Conservation (phyloP, 1,140 invertebrate genomes). For the Drosophila parabipectinata region DNA sequence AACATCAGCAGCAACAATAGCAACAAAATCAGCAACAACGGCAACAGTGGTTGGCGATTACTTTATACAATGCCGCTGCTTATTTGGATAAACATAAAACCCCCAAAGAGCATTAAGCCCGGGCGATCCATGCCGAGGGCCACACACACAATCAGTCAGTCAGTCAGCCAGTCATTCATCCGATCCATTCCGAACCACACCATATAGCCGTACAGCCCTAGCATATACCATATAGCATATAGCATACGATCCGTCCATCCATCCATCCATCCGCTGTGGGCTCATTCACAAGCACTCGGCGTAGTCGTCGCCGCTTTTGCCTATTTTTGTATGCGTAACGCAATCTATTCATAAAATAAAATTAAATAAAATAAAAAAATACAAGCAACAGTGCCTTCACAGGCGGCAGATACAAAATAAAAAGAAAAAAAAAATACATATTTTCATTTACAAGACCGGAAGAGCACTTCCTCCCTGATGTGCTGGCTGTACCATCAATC, state of each 20-base stretch:
- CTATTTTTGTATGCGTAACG: constrained; percentile 78
- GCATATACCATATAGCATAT: constrained; percentile 25
- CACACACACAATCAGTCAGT: constrained; percentile 40
- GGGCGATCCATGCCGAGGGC: constrained; percentile 47
- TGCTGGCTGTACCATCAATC: constrained; percentile 55
- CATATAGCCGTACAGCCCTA: not conserved
- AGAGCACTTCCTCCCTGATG: constrained; percentile 75
- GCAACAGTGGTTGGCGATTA: constrained; percentile 38
- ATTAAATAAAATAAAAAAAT: constrained; percentile 73
- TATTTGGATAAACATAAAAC: constrained; percentile 78
- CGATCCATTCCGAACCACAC: constrained; percentile 34
- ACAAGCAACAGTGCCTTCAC: constrained; percentile 7
- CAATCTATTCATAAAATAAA: constrained; percentile 82
- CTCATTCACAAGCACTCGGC: constrained; percentile 58
- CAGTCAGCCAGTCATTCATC: constrained; percentile 45
- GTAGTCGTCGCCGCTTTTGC: constrained; percentile 39
- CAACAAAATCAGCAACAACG: not conserved
- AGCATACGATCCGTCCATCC: constrained; percentile 28
- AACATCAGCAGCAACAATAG: constrained; percentile 1
- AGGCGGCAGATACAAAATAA: constrained; percentile 17
- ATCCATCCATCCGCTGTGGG: constrained; percentile 38
- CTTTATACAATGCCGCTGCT: constrained; percentile 69
- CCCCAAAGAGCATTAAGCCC: constrained; percentile 51
- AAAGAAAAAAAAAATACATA: constrained; percentile 66
- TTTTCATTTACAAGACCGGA: constrained; percentile 82